Conservation (phyloP, 2,888 invertebrate genomes). For the Nomada ferruginata region DNA sequence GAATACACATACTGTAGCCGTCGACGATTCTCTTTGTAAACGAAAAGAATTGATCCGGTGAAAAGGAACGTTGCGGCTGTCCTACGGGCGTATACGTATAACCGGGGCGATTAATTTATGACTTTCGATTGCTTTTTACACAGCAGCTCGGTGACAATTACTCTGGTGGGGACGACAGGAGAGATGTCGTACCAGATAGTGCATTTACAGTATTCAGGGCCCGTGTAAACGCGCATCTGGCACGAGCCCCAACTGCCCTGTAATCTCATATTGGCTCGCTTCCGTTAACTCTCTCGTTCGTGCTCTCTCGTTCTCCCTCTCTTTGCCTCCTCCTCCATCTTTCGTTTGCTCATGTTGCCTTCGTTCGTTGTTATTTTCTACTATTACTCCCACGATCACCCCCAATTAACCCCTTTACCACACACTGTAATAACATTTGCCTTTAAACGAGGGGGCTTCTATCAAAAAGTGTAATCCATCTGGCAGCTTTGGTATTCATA, state of each 20-base stretch:
- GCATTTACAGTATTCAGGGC: constrained; percentile 96
- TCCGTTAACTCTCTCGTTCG: constrained; percentile 63
- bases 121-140: constrained; percentile 1
- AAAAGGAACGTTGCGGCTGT: neutral
- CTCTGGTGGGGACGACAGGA: constrained; percentile 79
- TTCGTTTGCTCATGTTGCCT: constrained; percentile 11
- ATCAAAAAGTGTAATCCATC: neutral
- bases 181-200: constrained; percentile 99
- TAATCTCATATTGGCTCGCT: constrained; percentile 73
- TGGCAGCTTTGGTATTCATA: neutral
- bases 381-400: neutral
- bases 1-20: neutral
- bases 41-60: neutral
- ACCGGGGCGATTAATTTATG: neutral
- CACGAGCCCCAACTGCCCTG: constrained; percentile 92
- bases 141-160: constrained; percentile 57
- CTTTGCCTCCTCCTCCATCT: constrained; percentile 23
- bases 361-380: constrained; percentile 24
- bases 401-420: neutral
- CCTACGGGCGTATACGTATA: neutral
- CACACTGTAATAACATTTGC: neutral
- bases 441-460: neutral
- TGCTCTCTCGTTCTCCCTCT: constrained; percentile 38
- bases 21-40: neutral
- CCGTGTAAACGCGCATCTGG: constrained; percentile 99